Percentiles rank a stretch among this genome's conserved stretches.
phyloP scores from a whole-genome alignment of 1,140 invertebrate genomes.

The Saccostrea glomerata region DNA sequence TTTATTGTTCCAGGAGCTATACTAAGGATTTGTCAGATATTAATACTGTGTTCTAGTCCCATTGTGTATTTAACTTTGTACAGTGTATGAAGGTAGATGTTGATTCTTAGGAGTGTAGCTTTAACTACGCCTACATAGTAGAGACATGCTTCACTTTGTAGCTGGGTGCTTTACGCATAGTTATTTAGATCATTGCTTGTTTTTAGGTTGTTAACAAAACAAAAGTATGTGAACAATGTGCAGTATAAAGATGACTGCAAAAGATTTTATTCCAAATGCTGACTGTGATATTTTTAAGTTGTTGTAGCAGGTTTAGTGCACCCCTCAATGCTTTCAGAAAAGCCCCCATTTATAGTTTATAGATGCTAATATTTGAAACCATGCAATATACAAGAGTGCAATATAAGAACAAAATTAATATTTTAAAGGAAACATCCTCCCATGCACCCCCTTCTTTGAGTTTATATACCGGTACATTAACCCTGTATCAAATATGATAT shows the following conservation, averaged over 20 bases:
- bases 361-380: not conserved
- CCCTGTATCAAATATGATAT: too few species aligned
- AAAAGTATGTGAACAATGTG: constrained; percentile 3
- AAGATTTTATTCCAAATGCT: constrained; percentile 28
- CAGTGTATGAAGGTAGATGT: not conserved
- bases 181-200: constrained; percentile 1
- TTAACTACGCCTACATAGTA: not conserved
- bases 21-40: constrained; percentile 10
- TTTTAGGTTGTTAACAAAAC: constrained; percentile 24
- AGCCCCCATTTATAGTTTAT: not conserved
- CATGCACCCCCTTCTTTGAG: too few species aligned
- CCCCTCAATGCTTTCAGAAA: constrained; percentile 8
- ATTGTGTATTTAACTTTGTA: not conserved
- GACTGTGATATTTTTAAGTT: constrained; percentile 38
- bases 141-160: constrained; percentile 2
- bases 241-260: constrained; percentile 12
- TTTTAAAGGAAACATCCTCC: too few species aligned
- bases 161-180: not conserved
- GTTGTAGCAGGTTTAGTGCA: constrained; percentile 27
- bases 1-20: constrained; percentile 24
- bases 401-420: not conserved
- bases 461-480: too few species aligned
- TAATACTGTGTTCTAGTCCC: constrained; percentile 23
- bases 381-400: constrained; percentile 32
- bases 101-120: not conserved